These are phyloP conservation scores for Lepisosteus oculatus DNA, from an alignment of 2,113 vertebrate species.

Conservation along the genomic window DNA sequence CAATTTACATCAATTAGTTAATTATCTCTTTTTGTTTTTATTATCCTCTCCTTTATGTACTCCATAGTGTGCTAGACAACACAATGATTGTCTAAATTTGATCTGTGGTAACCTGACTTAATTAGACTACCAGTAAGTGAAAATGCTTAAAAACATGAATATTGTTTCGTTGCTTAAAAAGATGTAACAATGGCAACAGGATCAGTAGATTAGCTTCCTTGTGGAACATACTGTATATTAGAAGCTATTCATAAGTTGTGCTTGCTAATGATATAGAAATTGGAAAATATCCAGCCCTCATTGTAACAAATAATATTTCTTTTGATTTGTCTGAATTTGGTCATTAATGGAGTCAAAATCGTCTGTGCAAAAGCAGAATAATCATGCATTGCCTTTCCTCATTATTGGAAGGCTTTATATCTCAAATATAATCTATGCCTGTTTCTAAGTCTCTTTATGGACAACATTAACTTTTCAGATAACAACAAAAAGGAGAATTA, in stretches of 20 bases:
- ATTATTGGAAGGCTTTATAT: not conserved
- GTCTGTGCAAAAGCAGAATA: not conserved
- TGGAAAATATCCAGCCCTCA: not conserved
- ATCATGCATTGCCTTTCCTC: not conserved
- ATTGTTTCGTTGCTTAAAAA: too few relatives aligned
- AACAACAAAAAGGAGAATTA: too few relatives aligned
- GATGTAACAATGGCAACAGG: too few relatives aligned
- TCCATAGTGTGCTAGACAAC: constrained; percentile 6
- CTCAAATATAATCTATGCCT: constrained; percentile 1
- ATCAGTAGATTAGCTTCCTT: too few relatives aligned
- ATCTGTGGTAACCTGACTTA: not conserved
- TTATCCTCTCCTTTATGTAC: constrained; percentile 9
- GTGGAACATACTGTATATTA: too few relatives aligned
- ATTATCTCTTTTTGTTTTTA: constrained; percentile 10
- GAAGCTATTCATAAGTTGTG: not conserved
- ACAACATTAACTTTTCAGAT: too few relatives aligned
- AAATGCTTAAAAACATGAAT: not conserved
- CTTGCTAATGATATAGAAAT: not conserved
- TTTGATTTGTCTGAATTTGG: not conserved
- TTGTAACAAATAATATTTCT: not conserved
- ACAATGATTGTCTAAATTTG: not conserved
- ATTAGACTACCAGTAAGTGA: not conserved
- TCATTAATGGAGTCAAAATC: not conserved
- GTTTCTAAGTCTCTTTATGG: not conserved
- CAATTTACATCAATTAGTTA: constrained; percentile 19